Percentiles rank a stretch among this genome's conserved stretches.
Evolutionary conservation across 2,113 vertebrate genomes (phyloP).

Genomic region (Megaceryle maxima): DNA sequence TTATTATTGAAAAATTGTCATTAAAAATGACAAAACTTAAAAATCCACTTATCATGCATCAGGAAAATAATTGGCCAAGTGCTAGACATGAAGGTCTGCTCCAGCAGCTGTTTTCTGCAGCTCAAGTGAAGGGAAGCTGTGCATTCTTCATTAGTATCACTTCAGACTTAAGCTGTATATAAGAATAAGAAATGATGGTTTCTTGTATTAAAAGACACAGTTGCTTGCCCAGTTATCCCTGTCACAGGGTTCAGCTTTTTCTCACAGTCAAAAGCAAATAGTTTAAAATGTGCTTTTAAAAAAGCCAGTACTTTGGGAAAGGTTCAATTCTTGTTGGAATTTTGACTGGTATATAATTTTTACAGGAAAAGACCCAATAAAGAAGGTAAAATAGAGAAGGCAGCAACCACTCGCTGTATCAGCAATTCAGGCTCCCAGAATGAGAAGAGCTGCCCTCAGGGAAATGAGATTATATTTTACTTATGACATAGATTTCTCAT

Average conservation of each 20-base stretch:
- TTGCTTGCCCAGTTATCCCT: neutral
- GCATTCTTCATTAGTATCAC: neutral
- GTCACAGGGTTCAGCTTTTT: neutral
- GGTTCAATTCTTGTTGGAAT: neutral
- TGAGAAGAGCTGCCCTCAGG: neutral
- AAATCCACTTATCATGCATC: neutral
- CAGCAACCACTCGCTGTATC: neutral
- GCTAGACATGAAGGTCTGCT: neutral
- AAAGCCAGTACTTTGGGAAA: neutral
- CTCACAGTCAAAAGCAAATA: neutral
- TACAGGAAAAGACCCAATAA: neutral
- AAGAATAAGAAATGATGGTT: neutral
- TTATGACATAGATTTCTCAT: neutral
- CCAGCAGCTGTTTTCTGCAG: neutral
- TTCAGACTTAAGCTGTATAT: neutral
- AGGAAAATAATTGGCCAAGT: neutral
- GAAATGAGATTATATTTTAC: conserved; percentile 9
- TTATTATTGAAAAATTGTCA: too few species aligned
- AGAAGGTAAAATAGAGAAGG: neutral
- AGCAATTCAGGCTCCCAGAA: neutral
- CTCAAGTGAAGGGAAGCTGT: neutral
- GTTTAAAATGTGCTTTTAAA: conserved; percentile 1
- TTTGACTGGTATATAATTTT: neutral
- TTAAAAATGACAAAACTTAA: neutral
- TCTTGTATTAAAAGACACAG: neutral